phyloP scores from a whole-genome alignment of 92 coral and sea anemone genomes.

The Epizoanthus stellaris region DNA sequence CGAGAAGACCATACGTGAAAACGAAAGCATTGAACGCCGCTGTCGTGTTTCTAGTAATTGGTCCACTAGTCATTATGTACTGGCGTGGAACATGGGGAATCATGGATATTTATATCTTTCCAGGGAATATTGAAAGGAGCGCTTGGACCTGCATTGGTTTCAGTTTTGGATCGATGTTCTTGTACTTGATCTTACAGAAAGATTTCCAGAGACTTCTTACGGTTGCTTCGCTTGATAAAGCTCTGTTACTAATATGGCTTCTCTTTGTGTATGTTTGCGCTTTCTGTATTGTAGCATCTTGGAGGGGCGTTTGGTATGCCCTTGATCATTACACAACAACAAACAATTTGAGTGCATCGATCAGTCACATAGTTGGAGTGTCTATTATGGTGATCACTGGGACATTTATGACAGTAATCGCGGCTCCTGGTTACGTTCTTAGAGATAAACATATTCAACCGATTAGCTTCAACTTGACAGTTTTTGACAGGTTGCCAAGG shows the following conservation, averaged over 20 bases:
- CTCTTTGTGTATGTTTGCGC: constrained; percentile 39
- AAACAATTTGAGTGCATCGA: constrained; percentile 9
- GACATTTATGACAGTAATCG: constrained; percentile 22
- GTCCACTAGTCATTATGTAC: constrained; percentile 54
- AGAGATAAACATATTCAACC: constrained; percentile 19
- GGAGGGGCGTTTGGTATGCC: constrained; percentile 78
- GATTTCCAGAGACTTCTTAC: constrained; percentile 19
- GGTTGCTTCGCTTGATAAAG: background rate
- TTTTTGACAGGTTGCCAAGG: background rate
- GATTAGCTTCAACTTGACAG: background rate
- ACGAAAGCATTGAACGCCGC: background rate
- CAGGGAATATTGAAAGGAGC: constrained; percentile 20
- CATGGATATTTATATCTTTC: constrained; percentile 63
- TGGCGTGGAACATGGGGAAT: constrained; percentile 79
- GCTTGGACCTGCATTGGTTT: constrained; percentile 35
- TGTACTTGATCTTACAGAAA: constrained; percentile 26
- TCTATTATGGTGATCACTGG: constrained; percentile 1
- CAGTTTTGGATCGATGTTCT: constrained; percentile 33
- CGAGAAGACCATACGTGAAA: no score
- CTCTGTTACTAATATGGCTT: constrained; percentile 28
- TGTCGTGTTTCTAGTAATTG: constrained; percentile 40
- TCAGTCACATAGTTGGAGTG: constrained; percentile 43
- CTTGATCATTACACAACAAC: constrained; percentile 32
- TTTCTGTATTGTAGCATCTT: constrained; percentile 43
- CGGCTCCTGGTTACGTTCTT: constrained; percentile 39